These are phyloP conservation scores for Myotis davidii DNA, from an alignment of 2,113 vertebrate genomes.

Conservation along the genomic window DNA sequence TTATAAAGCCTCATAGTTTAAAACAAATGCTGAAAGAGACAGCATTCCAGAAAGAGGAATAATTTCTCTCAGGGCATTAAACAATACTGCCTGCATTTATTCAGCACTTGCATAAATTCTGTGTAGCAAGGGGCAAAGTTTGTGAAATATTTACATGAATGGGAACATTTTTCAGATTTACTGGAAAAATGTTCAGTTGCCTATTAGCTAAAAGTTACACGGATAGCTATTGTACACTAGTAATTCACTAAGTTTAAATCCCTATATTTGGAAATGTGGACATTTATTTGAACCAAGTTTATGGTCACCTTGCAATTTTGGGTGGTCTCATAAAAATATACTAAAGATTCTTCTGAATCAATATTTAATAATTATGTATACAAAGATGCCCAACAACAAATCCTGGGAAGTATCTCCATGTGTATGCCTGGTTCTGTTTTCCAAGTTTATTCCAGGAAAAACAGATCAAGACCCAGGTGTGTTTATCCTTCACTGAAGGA, in stretches of 20 bases:
- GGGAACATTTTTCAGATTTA: constrained; percentile 17
- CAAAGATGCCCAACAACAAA: not conserved
- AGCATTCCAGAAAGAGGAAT: not conserved
- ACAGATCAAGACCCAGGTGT: not conserved
- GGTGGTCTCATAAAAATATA: constrained; percentile 33
- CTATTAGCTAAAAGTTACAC: not conserved
- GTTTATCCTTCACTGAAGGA: not conserved
- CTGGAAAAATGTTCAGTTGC: not conserved
- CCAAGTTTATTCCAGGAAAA: constrained; percentile 39
- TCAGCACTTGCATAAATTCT: constrained; percentile 28
- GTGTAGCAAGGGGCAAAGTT: not conserved
- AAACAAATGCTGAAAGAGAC: constrained; percentile 31
- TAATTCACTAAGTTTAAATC: constrained; percentile 5
- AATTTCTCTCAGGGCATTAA: constrained; percentile 31
- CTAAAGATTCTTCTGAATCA: not conserved
- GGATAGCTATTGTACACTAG: not conserved
- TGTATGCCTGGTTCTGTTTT: not conserved
- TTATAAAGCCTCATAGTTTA: not conserved
- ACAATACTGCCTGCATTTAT: constrained; percentile 9
- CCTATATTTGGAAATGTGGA: not conserved
- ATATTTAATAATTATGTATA: not conserved
- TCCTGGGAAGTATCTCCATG: not conserved
- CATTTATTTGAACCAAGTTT: not conserved
- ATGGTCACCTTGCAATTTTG: not conserved
- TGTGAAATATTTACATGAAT: not conserved